Evolutionary conservation across 2,888 invertebrate genomes (phyloP), one percentile per base, ranked within the genome.

Genomic region (Pardosa pseudoannulata): DNA sequence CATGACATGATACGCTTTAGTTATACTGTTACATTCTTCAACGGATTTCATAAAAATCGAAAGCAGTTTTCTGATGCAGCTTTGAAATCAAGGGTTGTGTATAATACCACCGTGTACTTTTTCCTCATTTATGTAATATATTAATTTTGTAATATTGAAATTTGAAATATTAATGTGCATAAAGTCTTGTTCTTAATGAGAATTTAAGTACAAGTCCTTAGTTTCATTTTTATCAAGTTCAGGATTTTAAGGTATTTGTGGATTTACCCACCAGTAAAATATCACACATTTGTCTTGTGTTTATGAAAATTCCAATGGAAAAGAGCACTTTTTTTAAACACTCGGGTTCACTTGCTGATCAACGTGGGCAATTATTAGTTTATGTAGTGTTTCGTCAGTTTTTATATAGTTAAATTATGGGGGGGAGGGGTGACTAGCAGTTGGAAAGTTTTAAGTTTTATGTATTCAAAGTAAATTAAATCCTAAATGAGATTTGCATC

Each of bases 291-390:
- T 95, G 95, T 96, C 95, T 95, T 95, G 95, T 95, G 95, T 95
- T 95, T 95, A 94, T 93, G 94, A 94, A 95, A 94, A 95, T 93
- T 93, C 92, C 92, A 92, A 93, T 93, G 95, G 95, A 95, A 95
- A 95, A 95, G 95, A 95, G 95, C 95, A 95, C 91, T 95, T 94
- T 95, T 94, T 94, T 94, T 94, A 95, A 95, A 95, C 95, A 95
- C 95, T 95, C 95, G 95, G 95, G 94, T 83, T 83, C 79, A 78
- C 81, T 56, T 56, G 23, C 56, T 23, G 11, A 23, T 56, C 6
- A 56, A 56, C 46, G 23, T 11, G 56, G 56, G 56, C 56, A 56
- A 56, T 56, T n/a, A n/a, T n/a, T 56, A 56, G 23, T 56, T 56
- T 56, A 56, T 56, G 56, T 56, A 56, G 56, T 56, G 56, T 6